Evolutionary conservation across 2,797 vertebrate species (phyloP).

Genomic region (Anolis apletophallus): DNA sequence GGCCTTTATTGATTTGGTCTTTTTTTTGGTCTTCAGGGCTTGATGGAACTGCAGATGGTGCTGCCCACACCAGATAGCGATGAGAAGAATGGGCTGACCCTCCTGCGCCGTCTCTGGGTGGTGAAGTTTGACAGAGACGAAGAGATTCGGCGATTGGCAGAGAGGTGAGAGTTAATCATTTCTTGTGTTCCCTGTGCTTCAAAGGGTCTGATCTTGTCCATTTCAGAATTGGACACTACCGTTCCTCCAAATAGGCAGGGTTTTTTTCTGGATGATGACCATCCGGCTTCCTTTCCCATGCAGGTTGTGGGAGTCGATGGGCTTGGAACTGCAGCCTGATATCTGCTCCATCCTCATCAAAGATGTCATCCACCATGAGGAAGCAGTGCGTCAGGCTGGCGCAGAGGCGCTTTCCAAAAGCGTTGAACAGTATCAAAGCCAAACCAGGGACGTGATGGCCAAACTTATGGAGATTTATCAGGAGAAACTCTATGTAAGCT

Average conservation of each 20-base stretch:
- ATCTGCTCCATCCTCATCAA: conserved; percentile 92
- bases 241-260: not conserved
- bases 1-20: conserved; percentile 18
- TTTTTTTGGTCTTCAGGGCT: conserved; percentile 77
- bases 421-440: conserved; percentile 87
- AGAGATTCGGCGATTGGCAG: conserved; percentile 87
- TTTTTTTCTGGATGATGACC: conserved; percentile 2
- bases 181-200: not conserved
- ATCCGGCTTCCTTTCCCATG: not conserved
- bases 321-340: conserved; percentile 89
- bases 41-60: conserved; percentile 94
- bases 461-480: conserved; percentile 96
- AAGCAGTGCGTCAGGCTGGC: conserved; percentile 89
- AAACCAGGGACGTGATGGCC: conserved; percentile 87
- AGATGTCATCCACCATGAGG: conserved; percentile 93
- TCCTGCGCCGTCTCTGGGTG: conserved; percentile 94
- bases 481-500: conserved; percentile 95
- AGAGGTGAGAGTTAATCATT: conserved; percentile 81
- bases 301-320: conserved; percentile 93
- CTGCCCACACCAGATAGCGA: conserved; percentile 89
- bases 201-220: rapidly evolving
- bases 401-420: conserved; percentile 93
- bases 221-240: not conserved
- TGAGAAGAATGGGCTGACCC: conserved; percentile 88
- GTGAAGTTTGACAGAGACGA: conserved; percentile 93